Percentiles rank a stretch among this genome's conserved stretches.
Conservation (phyloP, 2,797 vertebrate species). For the Monodelphis domestica region DNA sequence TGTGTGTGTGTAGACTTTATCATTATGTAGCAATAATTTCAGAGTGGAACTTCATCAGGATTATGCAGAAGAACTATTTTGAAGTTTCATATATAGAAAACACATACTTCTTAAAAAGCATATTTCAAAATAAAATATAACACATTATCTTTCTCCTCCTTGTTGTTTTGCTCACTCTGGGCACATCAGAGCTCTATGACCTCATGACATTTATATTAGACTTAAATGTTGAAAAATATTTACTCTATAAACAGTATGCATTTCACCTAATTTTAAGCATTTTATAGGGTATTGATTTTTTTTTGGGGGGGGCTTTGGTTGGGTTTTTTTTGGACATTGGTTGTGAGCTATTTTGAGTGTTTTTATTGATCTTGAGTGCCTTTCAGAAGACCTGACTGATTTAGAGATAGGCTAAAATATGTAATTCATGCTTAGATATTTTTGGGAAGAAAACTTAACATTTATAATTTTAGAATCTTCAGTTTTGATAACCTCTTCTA, state of each 20-base stretch:
- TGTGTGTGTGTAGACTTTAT: conserved; percentile 62
- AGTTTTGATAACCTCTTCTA: conserved; percentile 28
- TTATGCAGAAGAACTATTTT: not conserved
- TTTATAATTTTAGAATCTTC: conserved; percentile 24
- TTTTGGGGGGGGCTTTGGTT: no score
- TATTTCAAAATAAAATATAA: conserved; percentile 37
- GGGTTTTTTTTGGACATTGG: not conserved
- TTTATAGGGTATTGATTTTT: not conserved
- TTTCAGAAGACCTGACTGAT: not conserved
- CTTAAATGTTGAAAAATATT: not conserved
- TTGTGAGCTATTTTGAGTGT: conserved; percentile 6
- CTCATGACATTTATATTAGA: conserved; percentile 10
- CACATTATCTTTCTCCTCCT: not conserved
- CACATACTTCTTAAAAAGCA: not conserved
- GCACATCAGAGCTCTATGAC: not conserved
- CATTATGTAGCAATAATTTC: conserved; percentile 47
- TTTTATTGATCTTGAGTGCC: not conserved
- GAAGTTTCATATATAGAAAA: conserved; percentile 32
- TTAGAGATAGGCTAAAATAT: conserved; percentile 17
- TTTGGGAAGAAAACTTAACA: conserved; percentile 43
- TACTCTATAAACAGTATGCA: conserved; percentile 22
- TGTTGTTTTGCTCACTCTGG: not conserved
- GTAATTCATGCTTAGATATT: not conserved
- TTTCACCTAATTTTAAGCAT: not conserved
- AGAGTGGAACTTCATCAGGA: conserved; percentile 1